Evolutionary conservation across 2,888 invertebrate genomes (phyloP).

Genomic region (Diachrysia chrysitis): DNA sequence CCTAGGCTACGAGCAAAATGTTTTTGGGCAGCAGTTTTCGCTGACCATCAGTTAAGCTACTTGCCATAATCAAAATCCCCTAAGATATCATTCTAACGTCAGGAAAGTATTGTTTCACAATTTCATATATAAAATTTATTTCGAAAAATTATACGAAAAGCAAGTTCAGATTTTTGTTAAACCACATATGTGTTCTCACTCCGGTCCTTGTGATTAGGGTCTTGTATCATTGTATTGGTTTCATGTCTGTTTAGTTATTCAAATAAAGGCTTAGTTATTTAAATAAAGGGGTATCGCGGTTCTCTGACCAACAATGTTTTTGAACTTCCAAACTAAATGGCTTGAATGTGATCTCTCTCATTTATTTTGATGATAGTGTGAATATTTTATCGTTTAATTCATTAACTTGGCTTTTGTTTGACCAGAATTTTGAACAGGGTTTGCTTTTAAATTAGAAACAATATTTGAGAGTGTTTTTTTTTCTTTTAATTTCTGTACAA

Average conservation of each 20-base stretch:
- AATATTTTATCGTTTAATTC: background rate
- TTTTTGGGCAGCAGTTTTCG: too few species aligned
- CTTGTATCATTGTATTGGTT: conserved; percentile 18
- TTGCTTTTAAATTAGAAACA: background rate
- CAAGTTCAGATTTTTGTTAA: background rate
- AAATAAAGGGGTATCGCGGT: conserved; percentile 20
- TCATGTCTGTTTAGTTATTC: conserved; percentile 31
- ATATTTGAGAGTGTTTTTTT: too few species aligned
- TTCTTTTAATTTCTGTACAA: too few species aligned
- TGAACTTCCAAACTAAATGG: conserved; percentile 6
- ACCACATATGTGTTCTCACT: conserved; percentile 12
- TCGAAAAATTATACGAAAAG: background rate
- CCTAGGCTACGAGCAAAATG: too few species aligned
- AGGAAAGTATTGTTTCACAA: too few species aligned
- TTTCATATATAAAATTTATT: background rate
- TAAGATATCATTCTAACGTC: too few species aligned
- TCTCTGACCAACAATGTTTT: conserved; percentile 24
- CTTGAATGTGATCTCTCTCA: background rate
- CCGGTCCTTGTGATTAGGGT: conserved; percentile 31
- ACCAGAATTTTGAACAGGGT: background rate
- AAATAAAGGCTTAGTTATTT: conserved; percentile 31
- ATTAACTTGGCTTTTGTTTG: background rate
- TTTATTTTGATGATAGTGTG: background rate
- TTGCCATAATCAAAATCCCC: too few species aligned
- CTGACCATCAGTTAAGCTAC: too few species aligned